phyloP scores from a whole-genome alignment of 30 jellyfish, hydroid and myxozoan species.

The Hydractinia echinata region DNA sequence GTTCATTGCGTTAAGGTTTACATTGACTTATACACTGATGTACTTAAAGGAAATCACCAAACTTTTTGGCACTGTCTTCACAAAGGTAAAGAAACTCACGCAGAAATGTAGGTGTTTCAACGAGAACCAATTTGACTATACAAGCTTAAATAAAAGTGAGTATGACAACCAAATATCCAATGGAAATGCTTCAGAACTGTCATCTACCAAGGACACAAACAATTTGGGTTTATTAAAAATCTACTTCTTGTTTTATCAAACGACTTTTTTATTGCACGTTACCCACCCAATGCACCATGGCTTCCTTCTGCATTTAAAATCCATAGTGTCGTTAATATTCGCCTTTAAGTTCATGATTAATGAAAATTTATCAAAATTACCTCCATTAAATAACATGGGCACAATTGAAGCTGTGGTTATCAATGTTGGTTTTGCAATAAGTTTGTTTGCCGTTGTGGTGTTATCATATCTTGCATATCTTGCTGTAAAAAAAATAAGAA shows the following conservation, averaged over 20 bases:
- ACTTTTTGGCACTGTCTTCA: background rate
- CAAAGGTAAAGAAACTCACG: background rate
- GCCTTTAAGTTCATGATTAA: background rate
- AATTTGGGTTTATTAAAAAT: background rate
- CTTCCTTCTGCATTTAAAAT: background rate
- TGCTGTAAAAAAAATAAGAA: background rate
- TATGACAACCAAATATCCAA: too few species aligned
- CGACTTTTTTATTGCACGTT: background rate
- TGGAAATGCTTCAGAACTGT: too few species aligned
- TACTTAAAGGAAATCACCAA: background rate
- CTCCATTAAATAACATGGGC: background rate
- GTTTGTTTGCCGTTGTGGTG: constrained; percentile 7
- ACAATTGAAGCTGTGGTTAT: background rate
- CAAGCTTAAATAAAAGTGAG: too few species aligned
- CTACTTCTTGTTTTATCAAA: background rate
- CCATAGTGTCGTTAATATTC: background rate
- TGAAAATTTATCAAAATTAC: background rate
- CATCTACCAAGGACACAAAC: background rate
- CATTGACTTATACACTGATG: background rate
- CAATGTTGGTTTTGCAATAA: background rate
- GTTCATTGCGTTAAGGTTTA: background rate
- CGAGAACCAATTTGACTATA: background rate
- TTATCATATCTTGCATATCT: background rate
- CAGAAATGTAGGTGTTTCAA: background rate
- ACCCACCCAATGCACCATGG: background rate